Percentiles rank a stretch among this genome's conserved stretches.
phyloP scores from a whole-genome alignment of 2,113 vertebrate species.

The Melanotaenia duboulayi region DNA sequence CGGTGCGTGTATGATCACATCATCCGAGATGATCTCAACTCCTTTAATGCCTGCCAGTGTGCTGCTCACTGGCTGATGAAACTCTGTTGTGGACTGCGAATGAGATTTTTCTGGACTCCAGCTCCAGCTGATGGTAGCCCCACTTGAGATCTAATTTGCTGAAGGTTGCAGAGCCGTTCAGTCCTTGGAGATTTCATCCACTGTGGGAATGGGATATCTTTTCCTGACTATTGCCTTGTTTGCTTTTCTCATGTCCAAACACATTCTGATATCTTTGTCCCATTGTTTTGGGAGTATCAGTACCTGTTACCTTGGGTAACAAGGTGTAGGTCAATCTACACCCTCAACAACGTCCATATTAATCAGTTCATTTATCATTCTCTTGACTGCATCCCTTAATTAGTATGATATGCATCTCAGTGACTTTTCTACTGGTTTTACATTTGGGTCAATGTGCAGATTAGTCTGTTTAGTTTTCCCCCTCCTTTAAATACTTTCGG shows the following conservation, averaged over 20 bases:
- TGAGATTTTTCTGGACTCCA: conserved; percentile 32
- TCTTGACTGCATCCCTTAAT: no score
- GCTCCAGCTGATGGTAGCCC: conserved; percentile 49
- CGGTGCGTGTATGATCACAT: conserved; percentile 31
- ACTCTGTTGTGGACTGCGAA: conserved; percentile 19
- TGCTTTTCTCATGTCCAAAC: conserved; percentile 3
- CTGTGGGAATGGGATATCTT: conserved; percentile 7
- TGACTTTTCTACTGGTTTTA: no score
- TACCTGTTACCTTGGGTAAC: conserved; percentile 43
- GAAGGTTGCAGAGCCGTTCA: conserved; percentile 27
- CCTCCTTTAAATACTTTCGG: no score
- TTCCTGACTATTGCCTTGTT: conserved; percentile 4
- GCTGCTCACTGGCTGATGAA: conserved; percentile 39
- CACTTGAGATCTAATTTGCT: conserved; percentile 53
- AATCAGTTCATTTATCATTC: no score
- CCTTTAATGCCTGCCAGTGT: conserved; percentile 44
- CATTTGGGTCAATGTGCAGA: no score
- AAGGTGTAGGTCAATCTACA: conserved; percentile 35
- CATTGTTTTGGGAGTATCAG: conserved; percentile 34
- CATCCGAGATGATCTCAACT: conserved; percentile 57
- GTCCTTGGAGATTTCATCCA: no score
- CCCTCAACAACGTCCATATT: no score
- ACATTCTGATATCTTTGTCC: conserved; percentile 33
- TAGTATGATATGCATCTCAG: no score
- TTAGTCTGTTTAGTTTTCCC: no score